These are phyloP conservation scores for Zophobas atratus DNA, from an alignment of 1,140 invertebrate species.

Conservation along the genomic window DNA sequence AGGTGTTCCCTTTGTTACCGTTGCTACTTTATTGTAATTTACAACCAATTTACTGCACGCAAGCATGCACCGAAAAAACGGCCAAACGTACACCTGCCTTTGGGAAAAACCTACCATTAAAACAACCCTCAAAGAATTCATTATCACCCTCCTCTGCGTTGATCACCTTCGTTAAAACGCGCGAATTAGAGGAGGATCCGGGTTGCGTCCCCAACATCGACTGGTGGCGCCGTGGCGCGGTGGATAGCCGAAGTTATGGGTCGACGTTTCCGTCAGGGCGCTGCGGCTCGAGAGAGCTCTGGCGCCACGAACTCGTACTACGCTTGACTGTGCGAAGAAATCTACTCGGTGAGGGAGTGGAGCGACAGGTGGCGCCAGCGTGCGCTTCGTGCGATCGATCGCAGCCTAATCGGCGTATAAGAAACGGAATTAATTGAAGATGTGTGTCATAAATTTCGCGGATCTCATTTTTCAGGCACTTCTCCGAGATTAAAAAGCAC, in stretches of 20 bases:
- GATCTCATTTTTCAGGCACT: conserved; percentile 25
- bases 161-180: neutral
- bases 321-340: neutral
- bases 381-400: neutral
- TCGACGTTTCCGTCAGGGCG: neutral
- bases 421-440: conserved; percentile 18
- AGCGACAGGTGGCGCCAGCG: conserved; percentile 25
- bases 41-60: conserved; percentile 4
- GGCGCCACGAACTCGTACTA: neutral
- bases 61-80: neutral
- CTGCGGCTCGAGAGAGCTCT: neutral
- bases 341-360: neutral
- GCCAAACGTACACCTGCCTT: neutral
- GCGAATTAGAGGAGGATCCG: neutral
- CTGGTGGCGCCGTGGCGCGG: neutral
- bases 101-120: too few relatives aligned
- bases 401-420: neutral
- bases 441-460: conserved; percentile 20
- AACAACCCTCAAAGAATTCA: too few relatives aligned
- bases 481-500: conserved; percentile 34
- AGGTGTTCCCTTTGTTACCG: neutral
- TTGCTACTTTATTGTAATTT: neutral
- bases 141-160: neutral
- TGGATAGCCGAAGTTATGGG: neutral
- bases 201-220: neutral